Conservation (phyloP, 2,888 invertebrate species). For the Theodoxus fluviatilis region DNA sequence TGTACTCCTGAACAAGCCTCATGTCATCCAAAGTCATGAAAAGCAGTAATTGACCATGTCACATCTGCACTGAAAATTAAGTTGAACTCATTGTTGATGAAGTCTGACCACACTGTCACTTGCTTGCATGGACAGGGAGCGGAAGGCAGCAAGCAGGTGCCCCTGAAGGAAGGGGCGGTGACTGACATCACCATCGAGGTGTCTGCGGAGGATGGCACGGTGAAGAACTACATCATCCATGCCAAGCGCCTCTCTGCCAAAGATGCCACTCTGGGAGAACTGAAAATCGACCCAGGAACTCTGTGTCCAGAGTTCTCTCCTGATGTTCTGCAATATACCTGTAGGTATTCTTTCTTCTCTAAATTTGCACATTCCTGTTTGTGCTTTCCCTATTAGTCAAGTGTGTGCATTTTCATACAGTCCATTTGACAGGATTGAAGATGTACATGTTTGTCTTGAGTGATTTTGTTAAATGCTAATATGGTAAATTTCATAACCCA, state of each 20-base stretch:
- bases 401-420: too few relatives aligned
- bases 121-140: conserved; percentile 49
- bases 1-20: too few relatives aligned
- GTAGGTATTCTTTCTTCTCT: too few relatives aligned
- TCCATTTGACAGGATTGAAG: too few relatives aligned
- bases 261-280: conserved; percentile 56
- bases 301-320: conserved; percentile 54
- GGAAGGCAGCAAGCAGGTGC: conserved; percentile 56
- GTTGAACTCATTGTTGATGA: too few relatives aligned
- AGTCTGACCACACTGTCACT: background rate
- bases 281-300: conserved; percentile 48
- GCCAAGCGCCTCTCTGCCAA: conserved; percentile 60
- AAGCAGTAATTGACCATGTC: background rate
- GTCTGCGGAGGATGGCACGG: conserved; percentile 63
- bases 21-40: background rate
- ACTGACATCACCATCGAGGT: conserved; percentile 64
- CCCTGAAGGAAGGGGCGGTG: conserved; percentile 57
- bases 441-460: too few relatives aligned
- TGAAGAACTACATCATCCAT: conserved; percentile 57
- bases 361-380: too few relatives aligned
- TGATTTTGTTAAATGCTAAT: too few relatives aligned
- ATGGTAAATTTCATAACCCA: too few relatives aligned
- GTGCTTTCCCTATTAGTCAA: too few relatives aligned
- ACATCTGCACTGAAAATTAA: background rate
- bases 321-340: conserved; percentile 44